Evolutionary conservation across 2,113 vertebrate species (phyloP), one percentile per base, ranked within the genome.

Genomic region (Polypterus senegalus): DNA sequence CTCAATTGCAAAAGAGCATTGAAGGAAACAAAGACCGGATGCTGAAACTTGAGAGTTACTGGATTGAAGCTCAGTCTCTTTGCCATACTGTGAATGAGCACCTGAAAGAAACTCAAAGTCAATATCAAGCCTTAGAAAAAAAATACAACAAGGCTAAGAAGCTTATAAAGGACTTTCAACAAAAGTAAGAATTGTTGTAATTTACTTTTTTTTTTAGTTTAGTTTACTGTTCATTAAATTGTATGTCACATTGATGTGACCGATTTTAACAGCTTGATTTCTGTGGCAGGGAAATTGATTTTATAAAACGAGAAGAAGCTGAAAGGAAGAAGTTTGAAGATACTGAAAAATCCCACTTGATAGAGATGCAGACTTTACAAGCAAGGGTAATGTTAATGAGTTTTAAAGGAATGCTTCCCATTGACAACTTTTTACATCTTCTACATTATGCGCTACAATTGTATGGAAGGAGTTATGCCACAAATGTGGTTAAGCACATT

Each of bases 101-200:
- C 74, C 89, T 99, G 72, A 98, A 97, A 78, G 96, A 99, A 74
- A 95, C 94, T 0, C 96, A 99, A 73, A 92, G 84, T 57, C 95
- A 99, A 73, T 97, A 98, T 74, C 93, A 97, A 78, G 71, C 90
- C 60, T 79, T 99, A 75, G 96, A 99, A 79, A 99, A 97, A 85
- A 99, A 99, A 67, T 99, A 99, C 69, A 98, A 97, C 83, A 99
- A 98, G 76, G 96, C 96, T 66, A 99, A 99, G 84, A 99, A 98
- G 66, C 68, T 97, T 76, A 98, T 97, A 83, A 99, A 98, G 75
- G 95, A 99, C 74, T 99, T 94, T 78, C 95, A 99, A 70, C 92
- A 96, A 83, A 98, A 97, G 95, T 98, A 79, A 95, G 92, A 61
- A 27, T 27, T 27, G 27, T 27, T n/a, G n/a, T n/a, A n/a, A n/a